phyloP scores from a whole-genome alignment of 2,113 vertebrate genomes.

The Psilopsiagon aymara region DNA sequence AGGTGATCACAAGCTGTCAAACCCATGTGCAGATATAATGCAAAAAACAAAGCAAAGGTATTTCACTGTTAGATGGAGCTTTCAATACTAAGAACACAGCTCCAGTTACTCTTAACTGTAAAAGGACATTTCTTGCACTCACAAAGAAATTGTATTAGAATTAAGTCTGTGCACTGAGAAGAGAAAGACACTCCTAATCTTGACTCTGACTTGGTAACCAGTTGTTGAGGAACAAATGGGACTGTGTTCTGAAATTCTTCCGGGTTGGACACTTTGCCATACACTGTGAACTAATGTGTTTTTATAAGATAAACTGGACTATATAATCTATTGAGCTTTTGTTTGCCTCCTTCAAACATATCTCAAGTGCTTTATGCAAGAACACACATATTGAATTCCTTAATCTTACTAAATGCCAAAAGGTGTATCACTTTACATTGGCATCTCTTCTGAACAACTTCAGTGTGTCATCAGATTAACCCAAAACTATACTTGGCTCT shows the following conservation, averaged over 20 bases:
- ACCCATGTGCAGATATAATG: not conserved
- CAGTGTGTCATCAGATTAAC: not conserved
- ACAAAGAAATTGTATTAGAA: not conserved
- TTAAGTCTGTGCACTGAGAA: not conserved
- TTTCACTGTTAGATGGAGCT: not conserved
- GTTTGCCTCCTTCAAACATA: not conserved
- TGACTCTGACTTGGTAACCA: not conserved
- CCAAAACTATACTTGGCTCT: not conserved
- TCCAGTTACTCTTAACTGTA: not conserved
- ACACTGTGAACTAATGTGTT: not conserved
- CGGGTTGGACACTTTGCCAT: not conserved
- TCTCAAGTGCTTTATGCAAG: not conserved
- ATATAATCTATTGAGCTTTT: not conserved
- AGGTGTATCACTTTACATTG: not conserved
- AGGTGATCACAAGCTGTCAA: not conserved
- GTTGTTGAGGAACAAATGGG: not conserved
- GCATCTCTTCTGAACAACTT: not conserved
- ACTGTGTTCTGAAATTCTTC: not conserved
- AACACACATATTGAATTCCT: not conserved
- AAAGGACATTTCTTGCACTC: not conserved
- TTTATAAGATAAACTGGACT: not conserved
- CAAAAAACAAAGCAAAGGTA: not conserved
- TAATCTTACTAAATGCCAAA: not conserved
- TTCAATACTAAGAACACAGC: not conserved
- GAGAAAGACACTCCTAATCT: not conserved